These are phyloP conservation scores for Harmothoe impar DNA, from an alignment of 2,888 invertebrate species.

Conservation along the genomic window DNA sequence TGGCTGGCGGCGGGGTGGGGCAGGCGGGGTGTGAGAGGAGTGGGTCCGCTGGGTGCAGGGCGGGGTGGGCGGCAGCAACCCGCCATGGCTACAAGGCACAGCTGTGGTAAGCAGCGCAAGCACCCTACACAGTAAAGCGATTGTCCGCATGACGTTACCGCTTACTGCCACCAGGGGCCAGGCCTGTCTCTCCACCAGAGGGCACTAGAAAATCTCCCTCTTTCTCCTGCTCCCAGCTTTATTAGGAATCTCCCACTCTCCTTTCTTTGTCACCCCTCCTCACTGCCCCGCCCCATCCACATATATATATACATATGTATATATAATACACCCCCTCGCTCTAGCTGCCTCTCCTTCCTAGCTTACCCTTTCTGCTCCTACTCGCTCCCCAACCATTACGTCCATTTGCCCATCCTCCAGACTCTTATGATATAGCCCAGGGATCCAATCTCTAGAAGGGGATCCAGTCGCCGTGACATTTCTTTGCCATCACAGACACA, in stretches of 20 bases:
- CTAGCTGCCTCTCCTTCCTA: no score
- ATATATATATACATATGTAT: no score
- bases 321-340: no score
- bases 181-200: not conserved
- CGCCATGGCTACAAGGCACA: not conserved
- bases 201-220: not conserved
- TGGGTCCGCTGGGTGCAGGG: not conserved
- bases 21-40: not conserved
- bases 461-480: not conserved
- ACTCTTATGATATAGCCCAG: not conserved
- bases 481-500: not conserved
- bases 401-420: not conserved
- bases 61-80: not conserved
- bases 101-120: not conserved
- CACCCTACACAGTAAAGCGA: constrained; percentile 21
- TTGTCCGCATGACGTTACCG: constrained; percentile 8
- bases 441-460: not conserved
- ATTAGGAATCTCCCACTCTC: no score
- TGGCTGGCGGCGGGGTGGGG: not conserved
- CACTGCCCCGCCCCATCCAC: no score
- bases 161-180: not conserved
- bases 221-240: no score
- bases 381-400: not conserved
- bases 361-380: no score
- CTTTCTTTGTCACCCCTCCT: no score